Base-by-base conservation (phyloP, 2,113 vertebrate genomes). In the Psophia crepitans region DNA sequence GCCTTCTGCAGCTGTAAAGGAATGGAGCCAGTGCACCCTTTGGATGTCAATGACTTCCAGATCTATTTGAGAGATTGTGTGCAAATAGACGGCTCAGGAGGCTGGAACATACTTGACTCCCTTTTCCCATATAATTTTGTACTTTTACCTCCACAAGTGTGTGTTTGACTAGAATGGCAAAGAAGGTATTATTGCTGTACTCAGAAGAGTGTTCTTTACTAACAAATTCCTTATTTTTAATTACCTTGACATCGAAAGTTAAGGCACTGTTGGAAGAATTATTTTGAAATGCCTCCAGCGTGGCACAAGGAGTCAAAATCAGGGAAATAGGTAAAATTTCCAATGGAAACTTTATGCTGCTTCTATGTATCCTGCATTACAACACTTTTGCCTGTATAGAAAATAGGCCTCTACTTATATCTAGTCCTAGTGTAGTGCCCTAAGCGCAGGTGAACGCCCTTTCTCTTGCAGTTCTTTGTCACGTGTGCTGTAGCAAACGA, bases 1-100 rank as follows among this genome's bases (percentile, higher is more conserved):
- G 87, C 75, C 87, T 96, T 44, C 89, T 87, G 87, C 91, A 96
- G 90, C 89, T 93, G 87, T 81, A 77, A 24, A 83, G 75, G 92
- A 97, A 63, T 18, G n/a, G 64, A 92, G 69, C 91, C 94, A 97
- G 69, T 5, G 39, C 69, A 79, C 49, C 76, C 73, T 74, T 94
- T 63, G 83, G 61, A 82, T 84, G 44, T 48, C 54, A 91, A n/a
- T 70, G 80, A 68, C 53, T 96, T 95, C 48, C 51, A 81, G 63
- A 89, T 30, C 79, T 84, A 21, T 74, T 73, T 65, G n/a, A 76
- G 79, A 89, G 61, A 48, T 9, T 27, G 24, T 70, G 65, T 81
- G 65, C 46, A 85, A 81, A 82, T 56, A 39, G 8, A 22, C 44
- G 57, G 14, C 28, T 75, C 26, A 58, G 51, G 22, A 73, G 68